Conservation (phyloP, 2,797 vertebrate genomes). For the Sebastes matsubarae region DNA sequence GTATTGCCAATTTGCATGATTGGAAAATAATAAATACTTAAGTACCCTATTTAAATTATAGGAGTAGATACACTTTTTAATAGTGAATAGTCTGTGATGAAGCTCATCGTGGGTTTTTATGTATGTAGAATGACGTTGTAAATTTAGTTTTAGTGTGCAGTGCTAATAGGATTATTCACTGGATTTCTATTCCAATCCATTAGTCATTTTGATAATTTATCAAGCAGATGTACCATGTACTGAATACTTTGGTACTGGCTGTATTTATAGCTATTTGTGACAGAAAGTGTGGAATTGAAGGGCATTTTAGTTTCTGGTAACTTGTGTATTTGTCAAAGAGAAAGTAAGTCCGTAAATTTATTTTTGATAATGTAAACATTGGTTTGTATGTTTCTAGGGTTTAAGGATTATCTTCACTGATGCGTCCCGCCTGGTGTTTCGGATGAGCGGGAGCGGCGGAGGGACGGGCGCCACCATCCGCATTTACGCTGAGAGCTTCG, state of each 20-base stretch:
- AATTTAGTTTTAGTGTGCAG: not conserved
- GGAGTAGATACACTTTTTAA: not conserved
- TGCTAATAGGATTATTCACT: not conserved
- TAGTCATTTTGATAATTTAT: not conserved
- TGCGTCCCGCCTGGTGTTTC: conserved; percentile 91
- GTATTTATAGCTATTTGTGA: not conserved
- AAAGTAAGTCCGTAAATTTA: not conserved
- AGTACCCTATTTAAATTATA: not conserved
- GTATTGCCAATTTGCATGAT: not conserved
- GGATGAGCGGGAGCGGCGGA: conserved; percentile 93
- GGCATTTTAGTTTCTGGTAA: no score
- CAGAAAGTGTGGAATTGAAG: not conserved
- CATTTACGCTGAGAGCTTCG: conserved; percentile 95
- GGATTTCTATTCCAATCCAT: not conserved
- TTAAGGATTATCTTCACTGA: conserved; percentile 92
- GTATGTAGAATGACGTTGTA: not conserved
- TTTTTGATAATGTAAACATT: not conserved
- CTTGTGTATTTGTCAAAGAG: not conserved
- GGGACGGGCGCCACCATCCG: conserved; percentile 89
- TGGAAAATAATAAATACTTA: not conserved
- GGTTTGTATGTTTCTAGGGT: conserved; percentile 79
- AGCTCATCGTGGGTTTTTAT: not conserved
- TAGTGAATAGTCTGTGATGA: not conserved
- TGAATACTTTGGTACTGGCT: not conserved
- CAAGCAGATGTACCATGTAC: not conserved